Conservation (phyloP, 2,113 vertebrate species). For the Pteropus alecto region DNA sequence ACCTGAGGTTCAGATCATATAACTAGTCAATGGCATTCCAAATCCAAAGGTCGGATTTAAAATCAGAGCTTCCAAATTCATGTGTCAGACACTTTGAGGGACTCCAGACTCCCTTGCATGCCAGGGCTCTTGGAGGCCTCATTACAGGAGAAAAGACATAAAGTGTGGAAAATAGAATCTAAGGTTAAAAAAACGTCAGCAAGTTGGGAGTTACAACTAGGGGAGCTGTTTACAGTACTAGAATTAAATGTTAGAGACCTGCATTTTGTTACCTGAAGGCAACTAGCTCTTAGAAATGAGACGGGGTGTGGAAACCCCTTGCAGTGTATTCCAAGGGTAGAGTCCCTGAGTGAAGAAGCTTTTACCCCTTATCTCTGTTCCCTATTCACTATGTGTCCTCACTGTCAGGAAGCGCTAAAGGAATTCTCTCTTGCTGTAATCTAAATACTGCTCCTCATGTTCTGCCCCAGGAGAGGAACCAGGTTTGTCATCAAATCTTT, state of each 20-base stretch:
- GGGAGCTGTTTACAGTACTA: not conserved
- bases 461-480: constrained; percentile 35
- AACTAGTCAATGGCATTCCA: not conserved
- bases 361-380: constrained; percentile 24
- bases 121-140: not conserved
- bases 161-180: constrained; percentile 9
- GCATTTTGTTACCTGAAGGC: not conserved
- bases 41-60: not conserved
- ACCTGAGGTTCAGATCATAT: not conserved
- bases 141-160: not conserved
- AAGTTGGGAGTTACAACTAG: not conserved
- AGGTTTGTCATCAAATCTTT: constrained; percentile 3
- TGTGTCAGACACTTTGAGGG: not conserved
- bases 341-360: not conserved
- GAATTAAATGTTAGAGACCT: not conserved
- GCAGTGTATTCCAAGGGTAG: not conserved
- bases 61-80: constrained; percentile 19
- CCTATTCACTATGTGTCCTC: not conserved
- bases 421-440: constrained; percentile 47
- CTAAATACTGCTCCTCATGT: constrained; percentile 51
- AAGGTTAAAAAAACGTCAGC: not conserved
- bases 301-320: not conserved
- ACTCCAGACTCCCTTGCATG: not conserved
- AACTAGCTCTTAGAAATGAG: not conserved
- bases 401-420: constrained; percentile 55